Base-by-base conservation (phyloP, 2,797 vertebrate genomes). In the Allobates femoralis region DNA sequence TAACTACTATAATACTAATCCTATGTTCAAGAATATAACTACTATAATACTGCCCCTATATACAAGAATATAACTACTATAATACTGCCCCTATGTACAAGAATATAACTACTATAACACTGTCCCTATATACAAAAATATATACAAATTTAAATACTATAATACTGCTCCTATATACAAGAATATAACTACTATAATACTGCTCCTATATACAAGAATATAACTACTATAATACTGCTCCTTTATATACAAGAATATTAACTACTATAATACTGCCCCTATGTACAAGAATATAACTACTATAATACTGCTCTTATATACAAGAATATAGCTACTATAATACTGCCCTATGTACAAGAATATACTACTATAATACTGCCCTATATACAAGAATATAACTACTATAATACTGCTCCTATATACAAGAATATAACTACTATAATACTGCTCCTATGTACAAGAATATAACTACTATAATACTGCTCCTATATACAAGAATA, bases 131-230 rank as follows among this genome's bases (percentile, higher is more conserved):
- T 66, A 66, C 62, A 66, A 66, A 28, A 66, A 66, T 66, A 66
- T n/a, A n/a, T n/a, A n/a, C n/a, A n/a, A n/a, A n/a, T n/a, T n/a
- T 66, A 66, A 66, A 26, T 66, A 66, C 62, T 66, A 66, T 62
- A 62, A 62, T 62, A 62, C 60, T 62, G 60, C 56, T n/a, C 11
- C 46, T 46, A 46, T 46, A 46, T 46, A 46, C 46, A 46, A 46
- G 62, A 66, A 66, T 66, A 66, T 66, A 66, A 66, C 62, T 66
- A 66, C 62, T 66, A 66, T 62, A 62, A 62, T 62, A 62, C 60
- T 62, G 60, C 56, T n/a, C 11, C 46, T 46, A 46, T 46, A 46
- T 46, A 46, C 46, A 46, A 46, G 37, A 41, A 41, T 41, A 41
- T 41, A 41, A 41, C 37, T 41, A 41, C 37, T 41, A 41, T 41